Base-by-base conservation (phyloP, 2,797 vertebrate species). In the Ciconia nigra region DNA sequence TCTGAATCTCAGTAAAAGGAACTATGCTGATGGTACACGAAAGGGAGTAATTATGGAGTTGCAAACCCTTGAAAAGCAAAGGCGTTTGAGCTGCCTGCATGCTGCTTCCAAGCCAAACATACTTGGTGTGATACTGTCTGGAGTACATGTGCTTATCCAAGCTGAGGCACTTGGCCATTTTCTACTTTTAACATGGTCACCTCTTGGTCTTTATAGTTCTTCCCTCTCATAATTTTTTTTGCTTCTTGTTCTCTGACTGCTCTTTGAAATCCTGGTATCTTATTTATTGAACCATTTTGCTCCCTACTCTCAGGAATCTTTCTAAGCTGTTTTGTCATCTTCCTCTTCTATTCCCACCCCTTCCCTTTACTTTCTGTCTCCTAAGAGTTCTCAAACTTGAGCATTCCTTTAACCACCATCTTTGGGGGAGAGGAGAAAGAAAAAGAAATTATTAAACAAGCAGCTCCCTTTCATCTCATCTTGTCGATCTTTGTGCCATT, bases 1-100 rank as follows among this genome's bases (percentile, higher is more conserved):
- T 26, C 49, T 83, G 79, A 42, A 29, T 39, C 63, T 63, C 1
- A 1, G 57, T 28, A 29, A 18, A 55, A 79, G 39, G 0, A 3
- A 1, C 44, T 21, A 1, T 35, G 58, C 58, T 24, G 6, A 1
- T 39, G 74, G 39, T 24, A 5, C 16, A 3, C 15, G 14, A 35
- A 21, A 29, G 33, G 71, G 55, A 81, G 44, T 35, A 44, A 41
- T 17, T n/a, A 2, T 11, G 89, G 80, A 15, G 70, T 5, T 66
- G 78, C 67, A 55, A 13, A 35, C 52, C 41, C 17, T 70, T 25
- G 26, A n/a, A 52, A 72, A 44, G 24, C 22, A 10, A 8, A 24
- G 57, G 21, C n/a, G 2, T 3, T 55, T 59, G 80, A 78, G 28
- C 87, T 61, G 35, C 0, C 0, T 1, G 1, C 22, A 21, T 29